phyloP scores from a whole-genome alignment of 2,888 invertebrate genomes.

The Acronicta aceris region DNA sequence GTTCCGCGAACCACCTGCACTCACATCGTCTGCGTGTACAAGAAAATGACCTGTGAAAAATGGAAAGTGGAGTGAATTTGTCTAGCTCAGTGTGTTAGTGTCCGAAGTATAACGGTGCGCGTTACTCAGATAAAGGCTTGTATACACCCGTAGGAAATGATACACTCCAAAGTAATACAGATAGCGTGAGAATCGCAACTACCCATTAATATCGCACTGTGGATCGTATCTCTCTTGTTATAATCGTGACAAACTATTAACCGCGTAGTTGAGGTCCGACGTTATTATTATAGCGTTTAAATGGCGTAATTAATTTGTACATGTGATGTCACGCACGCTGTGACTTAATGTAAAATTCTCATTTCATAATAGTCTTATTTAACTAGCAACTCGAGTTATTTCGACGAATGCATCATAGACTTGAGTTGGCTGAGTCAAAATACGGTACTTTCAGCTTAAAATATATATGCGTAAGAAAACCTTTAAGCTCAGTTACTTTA shows the following conservation, averaged over 20 bases:
- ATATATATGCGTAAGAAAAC: conserved; percentile 15
- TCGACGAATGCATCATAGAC: conserved; percentile 32
- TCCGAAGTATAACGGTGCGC: conserved; percentile 76
- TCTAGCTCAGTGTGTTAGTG: conserved; percentile 82
- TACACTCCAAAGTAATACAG: conserved; percentile 66
- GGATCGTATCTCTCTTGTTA: conserved; percentile 74
- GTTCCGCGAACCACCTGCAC: conserved; percentile 80
- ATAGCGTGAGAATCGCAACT: conserved; percentile 76
- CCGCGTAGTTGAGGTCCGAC: conserved; percentile 70
- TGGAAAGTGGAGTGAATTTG: conserved; percentile 88
- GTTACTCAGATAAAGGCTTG: conserved; percentile 68
- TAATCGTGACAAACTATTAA: conserved; percentile 79
- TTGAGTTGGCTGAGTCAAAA: conserved; percentile 28
- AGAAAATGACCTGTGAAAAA: conserved; percentile 86
- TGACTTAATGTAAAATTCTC: conserved; percentile 44
- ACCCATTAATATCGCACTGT: conserved; percentile 66
- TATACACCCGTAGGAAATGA: conserved; percentile 69
- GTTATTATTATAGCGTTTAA: conserved; percentile 67
- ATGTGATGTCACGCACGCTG: conserved; percentile 52
- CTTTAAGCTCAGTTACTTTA: conserved; percentile 14
- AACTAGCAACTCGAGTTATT: conserved; percentile 39
- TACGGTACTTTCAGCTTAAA: conserved; percentile 28
- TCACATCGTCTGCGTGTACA: conserved; percentile 73
- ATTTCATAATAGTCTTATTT: conserved; percentile 46
- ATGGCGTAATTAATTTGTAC: conserved; percentile 66